Percentiles rank a stretch among this genome's conserved stretches.
These are phyloP conservation scores for Penaeus japonicus DNA, from an alignment of 1,140 invertebrate genomes.

Conservation along the genomic window DNA sequence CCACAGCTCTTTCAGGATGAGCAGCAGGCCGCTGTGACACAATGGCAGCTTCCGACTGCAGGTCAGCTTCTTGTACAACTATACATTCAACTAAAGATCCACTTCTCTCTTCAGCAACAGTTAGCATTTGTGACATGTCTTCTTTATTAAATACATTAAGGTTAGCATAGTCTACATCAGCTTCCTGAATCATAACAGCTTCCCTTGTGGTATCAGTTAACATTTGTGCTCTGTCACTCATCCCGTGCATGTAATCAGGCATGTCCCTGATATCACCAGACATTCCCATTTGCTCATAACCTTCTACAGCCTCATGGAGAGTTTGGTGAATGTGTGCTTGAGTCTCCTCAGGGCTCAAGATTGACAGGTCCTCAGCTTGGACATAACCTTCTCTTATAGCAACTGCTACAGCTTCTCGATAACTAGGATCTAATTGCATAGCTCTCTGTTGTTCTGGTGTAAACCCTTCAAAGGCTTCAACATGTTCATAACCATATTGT, in stretches of 20 bases:
- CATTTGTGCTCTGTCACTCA: slow-evolving; percentile 45
- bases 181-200: slow-evolving; percentile 48
- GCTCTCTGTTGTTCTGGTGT: slow-evolving; percentile 42
- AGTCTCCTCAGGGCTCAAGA: slow-evolving; percentile 33
- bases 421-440: slow-evolving; percentile 44
- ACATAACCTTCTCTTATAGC: slow-evolving; percentile 24
- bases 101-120: slow-evolving; percentile 42
- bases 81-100: slow-evolving; percentile 43
- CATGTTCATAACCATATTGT: slow-evolving; percentile 41
- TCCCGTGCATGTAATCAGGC: slow-evolving; percentile 29
- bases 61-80: slow-evolving; percentile 43
- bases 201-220: slow-evolving; percentile 42
- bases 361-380: slow-evolving; percentile 38
- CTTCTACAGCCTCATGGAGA: slow-evolving; percentile 37
- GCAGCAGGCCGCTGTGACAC: slow-evolving; percentile 44
- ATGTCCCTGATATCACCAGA: slow-evolving; percentile 48
- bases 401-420: slow-evolving; percentile 35
- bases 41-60: slow-evolving; percentile 39
- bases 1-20: slow-evolving; percentile 43
- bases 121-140: slow-evolving; percentile 41
- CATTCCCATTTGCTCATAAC: slow-evolving; percentile 45
- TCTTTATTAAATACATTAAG: slow-evolving; percentile 49
- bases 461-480: slow-evolving; percentile 3
- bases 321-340: slow-evolving; percentile 42
- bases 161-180: slow-evolving; percentile 51